Evolutionary conservation across 2,888 invertebrate species (phyloP).

Genomic region (Anthophora plumipes): DNA sequence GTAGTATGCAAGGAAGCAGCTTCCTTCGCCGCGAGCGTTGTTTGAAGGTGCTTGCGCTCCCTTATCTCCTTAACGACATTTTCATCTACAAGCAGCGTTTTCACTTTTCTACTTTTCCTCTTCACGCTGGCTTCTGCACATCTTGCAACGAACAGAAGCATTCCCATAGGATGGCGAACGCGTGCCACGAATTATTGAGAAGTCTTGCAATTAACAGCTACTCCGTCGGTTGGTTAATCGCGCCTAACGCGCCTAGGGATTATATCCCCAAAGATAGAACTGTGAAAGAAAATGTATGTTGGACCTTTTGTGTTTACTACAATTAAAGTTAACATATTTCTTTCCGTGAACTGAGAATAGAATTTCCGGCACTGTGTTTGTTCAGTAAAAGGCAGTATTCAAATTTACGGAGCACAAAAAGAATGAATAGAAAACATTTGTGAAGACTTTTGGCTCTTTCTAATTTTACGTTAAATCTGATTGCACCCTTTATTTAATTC

Average conservation of each 20-base stretch:
- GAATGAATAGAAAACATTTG: too few relatives aligned
- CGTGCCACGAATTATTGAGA: slow-evolving; percentile 77
- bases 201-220: slow-evolving; percentile 73
- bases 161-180: slow-evolving; percentile 65
- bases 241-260: slow-evolving; percentile 56
- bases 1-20: not conserved
- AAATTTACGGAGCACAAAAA: not conserved
- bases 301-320: slow-evolving; percentile 29
- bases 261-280: slow-evolving; percentile 60
- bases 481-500: too few relatives aligned
- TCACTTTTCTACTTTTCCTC: slow-evolving; percentile 42
- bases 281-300: slow-evolving; percentile 51
- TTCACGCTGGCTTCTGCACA: too few relatives aligned
- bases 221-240: slow-evolving; percentile 54
- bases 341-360: not conserved
- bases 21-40: not conserved
- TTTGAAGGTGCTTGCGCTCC: not conserved
- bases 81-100: not conserved
- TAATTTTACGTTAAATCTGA: too few relatives aligned
- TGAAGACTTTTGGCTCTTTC: too few relatives aligned
- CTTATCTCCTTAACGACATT: slow-evolving; percentile 11
- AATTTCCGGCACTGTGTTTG: not conserved
- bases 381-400: not conserved
- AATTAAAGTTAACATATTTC: slow-evolving; percentile 5
- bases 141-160: slow-evolving; percentile 59